Percentiles rank a stretch among this genome's conserved stretches.
phyloP scores from a whole-genome alignment of 2,113 vertebrate species.

The Stictonetta naevosa region DNA sequence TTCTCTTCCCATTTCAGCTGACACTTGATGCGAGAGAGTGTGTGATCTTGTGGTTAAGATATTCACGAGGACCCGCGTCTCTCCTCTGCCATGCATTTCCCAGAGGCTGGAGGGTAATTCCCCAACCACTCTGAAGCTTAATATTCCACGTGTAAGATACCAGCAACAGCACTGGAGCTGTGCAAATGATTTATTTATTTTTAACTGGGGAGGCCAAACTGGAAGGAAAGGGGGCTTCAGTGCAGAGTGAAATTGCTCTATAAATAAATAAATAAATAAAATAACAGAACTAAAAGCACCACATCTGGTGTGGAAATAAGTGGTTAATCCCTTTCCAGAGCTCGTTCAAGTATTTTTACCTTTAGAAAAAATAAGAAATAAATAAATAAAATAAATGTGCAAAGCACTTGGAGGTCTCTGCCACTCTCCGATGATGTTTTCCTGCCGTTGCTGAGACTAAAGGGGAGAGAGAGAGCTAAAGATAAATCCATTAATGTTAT shows the following conservation, averaged over 20 bases:
- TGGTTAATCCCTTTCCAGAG: neutral
- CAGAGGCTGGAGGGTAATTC: neutral
- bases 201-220: neutral
- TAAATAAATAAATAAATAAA: neutral
- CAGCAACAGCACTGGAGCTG: neutral
- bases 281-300: neutral
- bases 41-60: constrained; percentile 2
- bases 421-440: neutral
- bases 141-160: neutral
- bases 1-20: constrained; percentile 20
- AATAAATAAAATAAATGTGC: neutral
- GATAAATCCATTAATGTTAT: constrained; percentile 43
- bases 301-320: neutral
- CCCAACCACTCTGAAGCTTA: neutral
- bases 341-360: neutral
- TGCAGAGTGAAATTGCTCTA: neutral
- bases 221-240: neutral
- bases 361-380: neutral
- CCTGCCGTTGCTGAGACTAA: neutral
- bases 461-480: neutral
- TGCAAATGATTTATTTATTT: neutral
- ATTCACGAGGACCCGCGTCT: neutral
- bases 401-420: neutral
- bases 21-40: neutral
- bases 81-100: neutral